Evolutionary conservation across 2,797 vertebrate genomes (phyloP), one percentile per base, ranked within the genome.

Genomic region (Cuniculus paca): DNA sequence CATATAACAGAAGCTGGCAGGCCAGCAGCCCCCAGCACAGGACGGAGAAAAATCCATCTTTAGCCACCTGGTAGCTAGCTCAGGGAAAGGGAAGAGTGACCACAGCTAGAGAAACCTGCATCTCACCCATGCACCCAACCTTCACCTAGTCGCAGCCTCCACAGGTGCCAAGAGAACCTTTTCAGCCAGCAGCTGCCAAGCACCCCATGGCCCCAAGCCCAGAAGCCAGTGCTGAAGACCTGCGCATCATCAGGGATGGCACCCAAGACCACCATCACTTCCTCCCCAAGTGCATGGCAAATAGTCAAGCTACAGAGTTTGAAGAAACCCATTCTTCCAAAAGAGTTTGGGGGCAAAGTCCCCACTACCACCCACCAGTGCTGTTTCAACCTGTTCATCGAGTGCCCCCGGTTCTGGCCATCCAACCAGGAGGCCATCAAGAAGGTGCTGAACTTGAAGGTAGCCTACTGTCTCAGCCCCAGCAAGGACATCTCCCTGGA

Each of bases 401-500:
- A 99, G 97, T 99, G 99, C 96, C 98, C 99, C 88, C 99, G 99
- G 87, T 99, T 99, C 96, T 99, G 99, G 97, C 87, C 98, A 1
- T 99, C 99, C 0, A 98, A 99, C 87, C 98, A 99, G 50, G 97
- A 96, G n/a, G 99, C 99, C 0, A 99, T 99, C 99, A 94, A 99
- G 98, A 99, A 99, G 98, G 10, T 99, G 99, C 60, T 98, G 98
- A 0, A 99, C 99, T 99, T 99, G 99, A 99, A 99, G 98, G 97
- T 98, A 95, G 99, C 99, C 80, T 99, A 99, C 0, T 99, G 99
- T 1, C 99, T 99, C 74, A 99, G 99, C 95, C 99, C 98, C 98
- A 99, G 99, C 88, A 99, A 99, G 97, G 99, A 99, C 98, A 99
- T 99, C 97, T 99, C 99, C 98, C 98, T 99, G 98, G 99, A 99